Percentiles rank a stretch among this genome's conserved stretches.
Conservation (phyloP, 2,888 invertebrate species). For the Apocheima hispidaria region DNA sequence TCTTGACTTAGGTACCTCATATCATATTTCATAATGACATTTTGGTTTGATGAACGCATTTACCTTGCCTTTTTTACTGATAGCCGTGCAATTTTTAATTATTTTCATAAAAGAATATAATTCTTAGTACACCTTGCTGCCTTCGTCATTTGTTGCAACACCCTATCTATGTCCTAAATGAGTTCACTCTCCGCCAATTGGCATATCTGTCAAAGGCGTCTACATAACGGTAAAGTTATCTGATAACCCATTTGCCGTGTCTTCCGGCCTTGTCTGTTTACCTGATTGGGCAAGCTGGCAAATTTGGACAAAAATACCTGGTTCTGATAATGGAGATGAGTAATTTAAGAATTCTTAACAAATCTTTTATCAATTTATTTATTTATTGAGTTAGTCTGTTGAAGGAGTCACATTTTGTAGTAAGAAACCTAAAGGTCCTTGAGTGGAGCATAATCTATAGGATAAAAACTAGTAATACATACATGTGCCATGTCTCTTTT, state of each 20-base stretch:
- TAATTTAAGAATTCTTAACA: conserved; percentile 42
- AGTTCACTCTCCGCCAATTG: conserved; percentile 54
- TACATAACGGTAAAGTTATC: conserved; percentile 65
- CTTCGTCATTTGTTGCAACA: conserved; percentile 21
- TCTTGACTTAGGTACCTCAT: background rate
- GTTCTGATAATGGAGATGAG: conserved; percentile 62
- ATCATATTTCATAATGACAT: too few relatives aligned
- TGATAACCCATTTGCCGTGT: conserved; percentile 60
- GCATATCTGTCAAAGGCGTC: conserved; percentile 57
- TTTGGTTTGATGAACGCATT: too few relatives aligned
- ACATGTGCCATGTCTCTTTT: too few relatives aligned
- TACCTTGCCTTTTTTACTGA: too few relatives aligned
- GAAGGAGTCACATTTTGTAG: too few relatives aligned
- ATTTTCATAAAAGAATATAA: too few relatives aligned
- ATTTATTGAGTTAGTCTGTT: too few relatives aligned
- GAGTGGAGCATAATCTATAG: too few relatives aligned
- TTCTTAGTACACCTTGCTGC: background rate
- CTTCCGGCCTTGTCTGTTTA: conserved; percentile 67
- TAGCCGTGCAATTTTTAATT: background rate
- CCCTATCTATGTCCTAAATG: conserved; percentile 29
- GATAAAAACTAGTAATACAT: too few relatives aligned
- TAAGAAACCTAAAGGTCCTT: too few relatives aligned
- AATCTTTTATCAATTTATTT: background rate
- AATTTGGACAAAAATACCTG: conserved; percentile 67
- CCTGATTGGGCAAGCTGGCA: conserved; percentile 55